These are phyloP conservation scores for Leptinotarsa peninsularis DNA, from an alignment of 2,888 invertebrate species.

Conservation along the genomic window DNA sequence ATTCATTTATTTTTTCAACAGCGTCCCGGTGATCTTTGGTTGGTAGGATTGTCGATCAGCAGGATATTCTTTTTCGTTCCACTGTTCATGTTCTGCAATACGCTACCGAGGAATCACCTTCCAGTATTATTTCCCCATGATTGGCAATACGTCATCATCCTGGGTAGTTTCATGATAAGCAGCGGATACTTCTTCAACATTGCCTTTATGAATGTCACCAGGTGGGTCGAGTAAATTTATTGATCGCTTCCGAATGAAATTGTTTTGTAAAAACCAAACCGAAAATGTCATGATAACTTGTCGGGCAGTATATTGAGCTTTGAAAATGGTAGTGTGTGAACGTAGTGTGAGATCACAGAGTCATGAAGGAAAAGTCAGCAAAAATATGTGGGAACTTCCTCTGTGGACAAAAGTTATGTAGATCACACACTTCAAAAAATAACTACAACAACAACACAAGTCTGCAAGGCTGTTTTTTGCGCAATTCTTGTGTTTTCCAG, in stretches of 20 bases:
- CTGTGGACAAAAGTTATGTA: too few species aligned
- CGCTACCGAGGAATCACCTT: conserved; percentile 36
- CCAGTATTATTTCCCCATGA: conserved; percentile 42
- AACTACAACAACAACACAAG: too few species aligned
- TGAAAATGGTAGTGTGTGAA: too few species aligned
- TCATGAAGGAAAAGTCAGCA: too few species aligned
- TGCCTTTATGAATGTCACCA: conserved; percentile 40
- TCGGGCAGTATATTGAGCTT: too few species aligned
- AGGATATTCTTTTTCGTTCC: conserved; percentile 45
- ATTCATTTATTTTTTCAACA: conserved; percentile 29
- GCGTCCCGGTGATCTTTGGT: conserved; percentile 30
- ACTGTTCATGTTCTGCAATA: conserved; percentile 43
- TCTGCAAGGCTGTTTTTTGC: too few species aligned
- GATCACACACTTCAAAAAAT: too few species aligned
- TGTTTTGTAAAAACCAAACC: too few species aligned
- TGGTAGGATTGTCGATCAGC: conserved; percentile 35
- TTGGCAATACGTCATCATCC: conserved; percentile 44
- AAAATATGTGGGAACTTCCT: too few species aligned
- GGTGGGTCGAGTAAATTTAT: conserved; percentile 25
- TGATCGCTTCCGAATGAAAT: not conserved
- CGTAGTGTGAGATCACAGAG: too few species aligned
- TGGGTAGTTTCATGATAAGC: conserved; percentile 39
- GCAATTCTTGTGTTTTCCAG: too few species aligned
- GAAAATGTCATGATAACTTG: too few species aligned
- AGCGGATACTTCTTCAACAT: conserved; percentile 42